These are phyloP conservation scores for Dromius quadrimaculatus DNA, from an alignment of 2,888 invertebrate genomes.

Conservation along the genomic window DNA sequence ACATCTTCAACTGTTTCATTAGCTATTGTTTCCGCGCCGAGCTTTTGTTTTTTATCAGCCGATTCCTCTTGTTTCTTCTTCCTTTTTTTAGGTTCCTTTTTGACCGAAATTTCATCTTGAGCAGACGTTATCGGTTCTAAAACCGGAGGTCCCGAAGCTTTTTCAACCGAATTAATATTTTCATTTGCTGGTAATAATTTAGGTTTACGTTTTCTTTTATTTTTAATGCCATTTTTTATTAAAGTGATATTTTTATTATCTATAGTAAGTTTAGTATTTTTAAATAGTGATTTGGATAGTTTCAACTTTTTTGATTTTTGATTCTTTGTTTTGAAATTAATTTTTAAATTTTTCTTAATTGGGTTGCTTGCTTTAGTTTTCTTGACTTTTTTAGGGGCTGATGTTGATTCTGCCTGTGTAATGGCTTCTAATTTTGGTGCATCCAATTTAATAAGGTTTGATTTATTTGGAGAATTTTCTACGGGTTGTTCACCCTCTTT, in stretches of 20 bases:
- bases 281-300: constrained; percentile 60
- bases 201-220: constrained; percentile 57
- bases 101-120: constrained; percentile 54
- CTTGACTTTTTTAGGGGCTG: constrained; percentile 44
- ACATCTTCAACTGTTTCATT: constrained; percentile 62
- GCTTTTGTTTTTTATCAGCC: constrained; percentile 58
- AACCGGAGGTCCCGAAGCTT: constrained; percentile 59
- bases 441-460: constrained; percentile 56
- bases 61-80: constrained; percentile 53
- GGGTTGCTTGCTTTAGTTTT: constrained; percentile 49
- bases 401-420: constrained; percentile 43
- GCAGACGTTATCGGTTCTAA: constrained; percentile 59
- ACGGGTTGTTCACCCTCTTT: constrained; percentile 59
- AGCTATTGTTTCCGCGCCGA: constrained; percentile 54
- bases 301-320: constrained; percentile 58
- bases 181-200: constrained; percentile 52
- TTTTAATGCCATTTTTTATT: constrained; percentile 62
- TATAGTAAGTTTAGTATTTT: constrained; percentile 59
- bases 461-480: constrained; percentile 57
- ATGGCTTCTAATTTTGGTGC: constrained; percentile 54
- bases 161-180: constrained; percentile 54
- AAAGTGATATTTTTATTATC: constrained; percentile 61
- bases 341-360: constrained; percentile 55
- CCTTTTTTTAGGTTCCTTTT: constrained; percentile 56
- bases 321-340: constrained; percentile 61